Percentiles rank a stretch among this genome's conserved stretches.
These are phyloP conservation scores for Orcinus orca DNA, from an alignment of 2,113 vertebrate species.

Conservation along the genomic window DNA sequence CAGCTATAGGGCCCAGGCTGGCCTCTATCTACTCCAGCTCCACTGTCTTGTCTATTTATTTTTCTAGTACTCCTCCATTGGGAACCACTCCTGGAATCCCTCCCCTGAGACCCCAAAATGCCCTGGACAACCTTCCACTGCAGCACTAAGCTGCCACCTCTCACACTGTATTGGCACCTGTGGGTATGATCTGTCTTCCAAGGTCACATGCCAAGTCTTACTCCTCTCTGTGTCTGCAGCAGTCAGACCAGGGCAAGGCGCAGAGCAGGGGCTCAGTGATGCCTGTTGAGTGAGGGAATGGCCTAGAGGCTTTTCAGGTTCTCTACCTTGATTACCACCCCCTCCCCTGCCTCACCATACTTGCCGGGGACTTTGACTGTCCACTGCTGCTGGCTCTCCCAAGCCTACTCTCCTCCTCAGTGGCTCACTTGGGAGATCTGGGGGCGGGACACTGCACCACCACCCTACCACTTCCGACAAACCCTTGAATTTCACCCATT, in stretches of 20 bases:
- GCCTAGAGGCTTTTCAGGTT: not conserved
- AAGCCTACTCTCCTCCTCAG: not conserved
- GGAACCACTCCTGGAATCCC: not conserved
- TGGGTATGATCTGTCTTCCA: not conserved
- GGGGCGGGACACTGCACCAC: not conserved
- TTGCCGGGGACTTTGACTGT: not conserved
- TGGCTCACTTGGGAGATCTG: not conserved
- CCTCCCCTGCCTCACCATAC: no score
- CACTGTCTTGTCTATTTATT: not conserved
- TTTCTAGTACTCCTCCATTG: not conserved
- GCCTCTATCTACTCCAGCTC: not conserved
- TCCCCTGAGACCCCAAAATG: not conserved
- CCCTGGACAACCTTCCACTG: not conserved
- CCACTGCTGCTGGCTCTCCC: not conserved
- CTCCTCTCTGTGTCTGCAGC: not conserved
- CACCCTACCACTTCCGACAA: not conserved
- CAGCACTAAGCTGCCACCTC: not conserved
- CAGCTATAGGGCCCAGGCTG: not conserved
- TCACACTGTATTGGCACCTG: not conserved
- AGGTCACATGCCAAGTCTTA: not conserved
- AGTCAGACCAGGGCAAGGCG: not conserved
- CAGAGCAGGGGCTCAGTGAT: not conserved
- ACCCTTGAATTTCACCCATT: not conserved
- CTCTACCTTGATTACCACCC: not conserved
- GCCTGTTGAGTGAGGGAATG: not conserved